Conservation (phyloP, 2,797 vertebrate genomes). For the Muscicapa comitata region DNA sequence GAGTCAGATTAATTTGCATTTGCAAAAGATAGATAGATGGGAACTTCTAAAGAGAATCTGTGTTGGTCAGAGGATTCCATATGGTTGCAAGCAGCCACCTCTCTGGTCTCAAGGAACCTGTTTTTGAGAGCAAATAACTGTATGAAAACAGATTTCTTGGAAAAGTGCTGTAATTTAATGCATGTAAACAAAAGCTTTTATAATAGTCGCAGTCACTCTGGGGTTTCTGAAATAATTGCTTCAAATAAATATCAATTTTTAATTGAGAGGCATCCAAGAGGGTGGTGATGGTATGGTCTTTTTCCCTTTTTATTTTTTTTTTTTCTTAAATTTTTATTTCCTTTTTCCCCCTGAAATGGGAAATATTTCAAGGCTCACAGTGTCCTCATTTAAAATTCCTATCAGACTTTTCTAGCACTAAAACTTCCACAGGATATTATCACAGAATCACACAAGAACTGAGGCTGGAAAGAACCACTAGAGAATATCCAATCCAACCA, state of each 20-base stretch:
- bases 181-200: constrained; percentile 44
- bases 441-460: not conserved
- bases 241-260: constrained; percentile 44
- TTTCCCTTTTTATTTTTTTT: not conserved
- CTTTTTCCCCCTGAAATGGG: not conserved
- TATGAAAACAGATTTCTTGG: constrained; percentile 52
- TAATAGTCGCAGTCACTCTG: not conserved
- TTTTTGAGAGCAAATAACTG: constrained; percentile 52
- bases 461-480: not conserved
- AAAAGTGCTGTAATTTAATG: constrained; percentile 51
- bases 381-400: not conserved
- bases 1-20: not conserved
- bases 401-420: not conserved
- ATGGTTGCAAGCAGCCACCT: constrained; percentile 11
- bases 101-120: not conserved
- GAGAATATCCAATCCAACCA: not conserved
- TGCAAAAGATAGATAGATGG: not conserved
- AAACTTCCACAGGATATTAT: not conserved
- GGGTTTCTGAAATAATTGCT: constrained; percentile 7
- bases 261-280: not conserved
- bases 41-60: not conserved
- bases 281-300: not conserved
- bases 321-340: not conserved
- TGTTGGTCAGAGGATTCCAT: constrained; percentile 22
- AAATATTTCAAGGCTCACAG: not conserved